These are phyloP conservation scores for Limnephilus auricula DNA, from an alignment of 2,888 invertebrate species.

Conservation along the genomic window DNA sequence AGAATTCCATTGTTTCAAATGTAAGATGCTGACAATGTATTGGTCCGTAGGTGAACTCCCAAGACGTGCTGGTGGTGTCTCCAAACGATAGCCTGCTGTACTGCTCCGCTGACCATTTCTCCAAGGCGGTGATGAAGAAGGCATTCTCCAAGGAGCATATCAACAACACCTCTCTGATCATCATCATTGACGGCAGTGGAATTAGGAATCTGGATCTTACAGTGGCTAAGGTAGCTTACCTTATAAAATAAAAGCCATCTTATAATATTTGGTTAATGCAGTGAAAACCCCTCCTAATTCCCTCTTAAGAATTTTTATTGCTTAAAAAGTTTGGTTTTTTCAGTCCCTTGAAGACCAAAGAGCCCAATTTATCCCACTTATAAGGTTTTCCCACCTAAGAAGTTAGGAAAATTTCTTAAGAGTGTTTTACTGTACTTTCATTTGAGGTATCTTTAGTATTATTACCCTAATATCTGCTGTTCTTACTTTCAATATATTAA, in stretches of 20 bases:
- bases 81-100: constrained; percentile 72
- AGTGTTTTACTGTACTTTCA: no score
- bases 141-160: constrained; percentile 53
- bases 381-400: no score
- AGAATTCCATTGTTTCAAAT: neutral
- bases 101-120: constrained; percentile 72
- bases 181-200: constrained; percentile 70
- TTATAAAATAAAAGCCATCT: neutral
- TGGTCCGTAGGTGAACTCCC: constrained; percentile 67
- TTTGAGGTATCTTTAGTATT: no score
- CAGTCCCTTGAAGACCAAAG: no score
- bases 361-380: no score
- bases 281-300: no score
- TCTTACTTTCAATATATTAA: no score
- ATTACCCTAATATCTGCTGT: no score
- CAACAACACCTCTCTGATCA: constrained; percentile 61
- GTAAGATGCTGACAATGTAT: neutral
- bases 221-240: constrained; percentile 70
- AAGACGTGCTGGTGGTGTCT: constrained; percentile 69
- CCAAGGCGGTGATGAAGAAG: constrained; percentile 68
- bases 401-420: no score
- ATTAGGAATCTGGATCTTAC: constrained; percentile 72
- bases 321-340: no score
- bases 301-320: no score
- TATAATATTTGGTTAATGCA: no score